Conservation (phyloP, 64 coral and sea anemone species). For the Pocillopora damicornis region DNA sequence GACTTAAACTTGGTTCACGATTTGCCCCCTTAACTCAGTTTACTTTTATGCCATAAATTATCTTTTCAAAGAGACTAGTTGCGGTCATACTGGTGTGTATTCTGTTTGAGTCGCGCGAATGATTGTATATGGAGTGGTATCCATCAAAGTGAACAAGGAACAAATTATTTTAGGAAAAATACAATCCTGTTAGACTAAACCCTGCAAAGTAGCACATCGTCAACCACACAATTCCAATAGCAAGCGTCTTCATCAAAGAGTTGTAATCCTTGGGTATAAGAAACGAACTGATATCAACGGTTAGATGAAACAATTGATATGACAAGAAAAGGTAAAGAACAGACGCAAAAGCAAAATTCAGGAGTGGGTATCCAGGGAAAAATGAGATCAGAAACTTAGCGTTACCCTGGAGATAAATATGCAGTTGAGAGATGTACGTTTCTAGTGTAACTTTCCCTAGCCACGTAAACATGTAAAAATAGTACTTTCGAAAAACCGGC, state of each 20-base stretch:
- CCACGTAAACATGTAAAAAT: slow-evolving; percentile 73
- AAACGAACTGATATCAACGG: slow-evolving; percentile 65
- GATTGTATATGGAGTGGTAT: too few species aligned
- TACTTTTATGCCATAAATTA: too few species aligned
- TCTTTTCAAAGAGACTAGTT: too few species aligned
- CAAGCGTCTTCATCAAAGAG: slow-evolving; percentile 31
- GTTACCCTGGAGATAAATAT: slow-evolving; percentile 78
- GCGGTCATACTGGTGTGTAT: too few species aligned
- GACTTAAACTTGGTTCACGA: not conserved
- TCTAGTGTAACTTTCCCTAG: slow-evolving; percentile 86
- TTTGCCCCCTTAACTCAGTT: not conserved
- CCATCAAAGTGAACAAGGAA: not conserved
- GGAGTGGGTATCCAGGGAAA: slow-evolving; percentile 65
- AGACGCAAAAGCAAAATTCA: slow-evolving; percentile 72
- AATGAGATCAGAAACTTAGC: slow-evolving; percentile 73
- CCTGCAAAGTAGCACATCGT: slow-evolving; percentile 31
- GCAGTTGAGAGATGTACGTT: slow-evolving; percentile 84
- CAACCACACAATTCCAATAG: slow-evolving; percentile 41
- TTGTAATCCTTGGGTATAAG: slow-evolving; percentile 57
- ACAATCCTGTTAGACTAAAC: not conserved
- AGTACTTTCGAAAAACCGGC: slow-evolving; percentile 49
- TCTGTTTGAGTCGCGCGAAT: too few species aligned
- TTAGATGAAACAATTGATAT: slow-evolving; percentile 72
- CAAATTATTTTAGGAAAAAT: not conserved
- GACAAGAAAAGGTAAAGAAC: slow-evolving; percentile 73